A percentile compares a stretch with the other conserved stretches of the same genome.
Conservation (phyloP, 2,113 vertebrate species). For the Echinops telfairi region DNA sequence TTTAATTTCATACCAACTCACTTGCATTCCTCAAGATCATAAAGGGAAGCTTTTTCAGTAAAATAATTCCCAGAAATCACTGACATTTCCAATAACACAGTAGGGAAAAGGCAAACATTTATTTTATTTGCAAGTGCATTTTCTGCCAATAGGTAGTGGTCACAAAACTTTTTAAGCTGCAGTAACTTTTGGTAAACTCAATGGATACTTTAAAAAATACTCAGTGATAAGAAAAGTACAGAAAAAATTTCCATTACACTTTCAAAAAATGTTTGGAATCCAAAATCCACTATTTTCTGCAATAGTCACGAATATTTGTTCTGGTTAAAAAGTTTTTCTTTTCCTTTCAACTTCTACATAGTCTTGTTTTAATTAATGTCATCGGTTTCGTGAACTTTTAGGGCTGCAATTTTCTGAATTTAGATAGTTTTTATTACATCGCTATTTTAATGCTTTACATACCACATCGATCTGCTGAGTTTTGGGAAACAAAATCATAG, state of each 20-base stretch:
- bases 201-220: constrained; percentile 82
- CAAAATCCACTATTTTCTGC: constrained; percentile 79
- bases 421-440: constrained; percentile 62
- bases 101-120: constrained; percentile 77
- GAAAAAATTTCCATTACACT: constrained; percentile 82
- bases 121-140: constrained; percentile 86
- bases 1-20: background rate
- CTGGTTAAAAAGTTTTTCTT: constrained; percentile 54
- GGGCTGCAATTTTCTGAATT: constrained; percentile 68
- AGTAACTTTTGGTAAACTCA: constrained; percentile 83
- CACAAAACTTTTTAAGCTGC: constrained; percentile 82
- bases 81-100: constrained; percentile 10
- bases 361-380: constrained; percentile 64
- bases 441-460: constrained; percentile 70
- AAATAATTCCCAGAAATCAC: background rate
- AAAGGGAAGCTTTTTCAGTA: background rate
- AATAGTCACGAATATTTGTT: constrained; percentile 80
- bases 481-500: constrained; percentile 71
- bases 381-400: constrained; percentile 82
- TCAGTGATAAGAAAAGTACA: constrained; percentile 86
- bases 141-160: constrained; percentile 83
- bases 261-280: constrained; percentile 84
- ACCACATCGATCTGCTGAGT: constrained; percentile 55
- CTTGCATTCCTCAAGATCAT: background rate
- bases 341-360: constrained; percentile 63